Evolutionary conservation across 2,888 invertebrate genomes (phyloP), one percentile per base, ranked within the genome.

Genomic region (Trachelus stipa): DNA sequence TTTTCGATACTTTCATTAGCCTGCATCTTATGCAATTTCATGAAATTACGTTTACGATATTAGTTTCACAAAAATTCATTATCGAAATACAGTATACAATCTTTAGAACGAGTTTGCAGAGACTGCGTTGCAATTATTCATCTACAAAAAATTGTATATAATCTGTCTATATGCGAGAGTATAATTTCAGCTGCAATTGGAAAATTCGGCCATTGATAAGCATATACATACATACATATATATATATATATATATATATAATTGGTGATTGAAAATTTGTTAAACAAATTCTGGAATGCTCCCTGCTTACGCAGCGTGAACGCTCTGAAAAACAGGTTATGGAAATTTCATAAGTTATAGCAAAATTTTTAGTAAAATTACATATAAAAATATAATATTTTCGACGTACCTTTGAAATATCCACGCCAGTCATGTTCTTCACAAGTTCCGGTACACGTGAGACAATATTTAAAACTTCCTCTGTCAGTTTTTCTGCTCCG

Each of bases 401-500:
- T 68, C 78, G 78, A 83, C 82, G 75, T 89, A 96, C 96, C 95
- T 97, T 96, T 86, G 96, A 93, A 90, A 99, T 97, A 91, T 98
- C 98, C 80, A 99, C 98, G 68, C 99, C 99, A 80, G 99, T 99
- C 90, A 99, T 94, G 74, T 93, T 95, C 91, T 98, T 97, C 71
- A 99, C 98, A 86, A 98, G 94, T 85, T 96, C 95, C 6, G 99
- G 98, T 87, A 99, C 96, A 92, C 96, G 96, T 88, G 96, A 95
- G 83, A 99, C 98, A 90, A 99, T 98, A 91, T 95, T 95, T 87
- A 99, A 93, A 35, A 99, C 97, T 92, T 99, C 99, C 69, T 96
- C 96, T 4, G 99, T 98, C 82, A 99, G 93, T 92, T 98, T 98
- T 82, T 98, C 96, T 1, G 98, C 98, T 40, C 99, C 99, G 56